A percentile compares a stretch with the other conserved stretches of the same genome.
Conservation (phyloP, 2,797 vertebrate genomes). For the Gymnothorax javanicus region DNA sequence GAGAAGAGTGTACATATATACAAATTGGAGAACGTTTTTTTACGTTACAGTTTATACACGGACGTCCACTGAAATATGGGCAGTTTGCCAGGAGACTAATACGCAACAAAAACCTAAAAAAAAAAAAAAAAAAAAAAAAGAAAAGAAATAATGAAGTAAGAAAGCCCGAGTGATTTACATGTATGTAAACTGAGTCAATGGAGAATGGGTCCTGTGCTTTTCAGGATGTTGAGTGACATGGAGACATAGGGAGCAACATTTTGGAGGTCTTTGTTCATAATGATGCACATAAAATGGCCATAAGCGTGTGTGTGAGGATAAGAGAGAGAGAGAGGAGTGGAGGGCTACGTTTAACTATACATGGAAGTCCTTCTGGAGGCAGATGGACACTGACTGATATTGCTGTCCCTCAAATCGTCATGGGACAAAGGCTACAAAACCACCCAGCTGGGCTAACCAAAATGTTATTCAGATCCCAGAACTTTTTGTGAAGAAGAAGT, state of each 20-base stretch:
- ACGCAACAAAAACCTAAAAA: not conserved
- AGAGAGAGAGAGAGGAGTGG: conserved; percentile 19
- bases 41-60: not conserved
- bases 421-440: conserved; percentile 27
- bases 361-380: conserved; percentile 9
- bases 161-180: conserved; percentile 55
- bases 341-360: conserved; percentile 18
- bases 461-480: not conserved
- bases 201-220: too few species aligned
- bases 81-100: not conserved
- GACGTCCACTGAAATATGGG: not conserved
- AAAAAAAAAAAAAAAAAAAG: conserved; percentile 25
- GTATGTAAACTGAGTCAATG: too few species aligned
- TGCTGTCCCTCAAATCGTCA: not conserved
- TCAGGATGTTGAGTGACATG: too few species aligned
- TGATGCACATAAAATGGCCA: conserved; percentile 18
- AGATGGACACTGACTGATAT: conserved; percentile 43
- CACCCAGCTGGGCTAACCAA: conserved; percentile 35
- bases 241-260: too few species aligned
- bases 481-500: not conserved
- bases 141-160: conserved; percentile 46
- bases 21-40: not conserved
- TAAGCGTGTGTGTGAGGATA: conserved; percentile 39
- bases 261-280: too few species aligned
- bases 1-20: not conserved